Conservation (phyloP, 2,113 vertebrate species). For the Pluvialis apricaria region DNA sequence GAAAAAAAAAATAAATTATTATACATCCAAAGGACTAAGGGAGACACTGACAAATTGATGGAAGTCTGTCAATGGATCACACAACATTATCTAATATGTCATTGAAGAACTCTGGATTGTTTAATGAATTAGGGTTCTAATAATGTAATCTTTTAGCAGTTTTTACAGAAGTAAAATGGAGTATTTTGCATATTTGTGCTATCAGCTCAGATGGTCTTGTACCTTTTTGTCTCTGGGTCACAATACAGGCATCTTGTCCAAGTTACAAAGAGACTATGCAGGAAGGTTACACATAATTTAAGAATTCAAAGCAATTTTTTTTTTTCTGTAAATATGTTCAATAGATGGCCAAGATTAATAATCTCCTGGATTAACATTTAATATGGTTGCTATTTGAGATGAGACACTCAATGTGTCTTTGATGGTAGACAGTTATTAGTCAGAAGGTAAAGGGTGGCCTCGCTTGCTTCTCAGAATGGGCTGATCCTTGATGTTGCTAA, state of each 20-base stretch:
- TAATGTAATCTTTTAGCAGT: neutral
- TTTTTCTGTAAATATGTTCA: neutral
- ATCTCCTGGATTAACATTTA: neutral
- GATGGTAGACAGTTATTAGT: neutral
- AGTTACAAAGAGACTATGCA: neutral
- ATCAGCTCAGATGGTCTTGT: neutral
- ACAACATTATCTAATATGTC: neutral
- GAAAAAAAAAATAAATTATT: neutral
- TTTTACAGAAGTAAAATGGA: neutral
- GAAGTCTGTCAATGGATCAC: neutral
- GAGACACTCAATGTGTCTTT: neutral
- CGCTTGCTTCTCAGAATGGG: neutral
- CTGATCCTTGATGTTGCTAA: neutral
- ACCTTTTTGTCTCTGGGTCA: neutral
- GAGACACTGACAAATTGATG: neutral
- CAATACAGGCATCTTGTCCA: neutral
- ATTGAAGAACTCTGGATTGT: neutral
- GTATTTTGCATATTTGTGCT: neutral
- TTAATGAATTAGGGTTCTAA: neutral
- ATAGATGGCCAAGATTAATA: neutral
- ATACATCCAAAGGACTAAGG: neutral
- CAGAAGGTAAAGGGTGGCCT: neutral
- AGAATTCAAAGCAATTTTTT: neutral
- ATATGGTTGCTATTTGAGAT: neutral
- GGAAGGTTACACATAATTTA: neutral